Conservation (phyloP, 2,797 vertebrate species). For the Kryptopterus vitreolus region DNA sequence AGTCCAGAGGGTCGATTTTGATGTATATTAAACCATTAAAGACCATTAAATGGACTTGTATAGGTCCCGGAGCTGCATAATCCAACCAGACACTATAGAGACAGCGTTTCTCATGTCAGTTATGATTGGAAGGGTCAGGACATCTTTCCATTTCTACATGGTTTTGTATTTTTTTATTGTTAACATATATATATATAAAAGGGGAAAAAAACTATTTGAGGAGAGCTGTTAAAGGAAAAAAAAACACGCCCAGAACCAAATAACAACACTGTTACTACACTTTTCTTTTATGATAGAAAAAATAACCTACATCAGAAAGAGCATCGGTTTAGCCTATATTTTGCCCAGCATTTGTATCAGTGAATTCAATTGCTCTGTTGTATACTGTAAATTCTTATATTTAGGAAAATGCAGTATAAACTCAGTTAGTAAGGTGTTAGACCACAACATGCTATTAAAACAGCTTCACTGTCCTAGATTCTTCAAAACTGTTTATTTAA, state of each 20-base stretch:
- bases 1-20: conserved; percentile 21
- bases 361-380: neutral
- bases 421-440: neutral
- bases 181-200: neutral
- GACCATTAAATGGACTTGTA: conserved; percentile 15
- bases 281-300: neutral
- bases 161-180: conserved; percentile 8
- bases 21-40: conserved; percentile 36
- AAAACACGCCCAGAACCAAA: too few relatives aligned
- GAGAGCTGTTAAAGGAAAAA: neutral
- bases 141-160: neutral
- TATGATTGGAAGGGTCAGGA: conserved; percentile 28
- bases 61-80: conserved; percentile 20
- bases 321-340: neutral
- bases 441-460: neutral
- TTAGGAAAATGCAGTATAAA: neutral
- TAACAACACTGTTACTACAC: neutral
- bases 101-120: conserved; percentile 39
- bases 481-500: neutral
- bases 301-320: neutral
- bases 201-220: neutral
- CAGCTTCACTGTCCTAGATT: neutral
- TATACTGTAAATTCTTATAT: neutral
- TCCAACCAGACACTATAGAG: conserved; percentile 26
- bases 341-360: neutral